These are phyloP conservation scores for Macrosiphum euphorbiae DNA, from an alignment of 2,888 invertebrate species.

Conservation along the genomic window DNA sequence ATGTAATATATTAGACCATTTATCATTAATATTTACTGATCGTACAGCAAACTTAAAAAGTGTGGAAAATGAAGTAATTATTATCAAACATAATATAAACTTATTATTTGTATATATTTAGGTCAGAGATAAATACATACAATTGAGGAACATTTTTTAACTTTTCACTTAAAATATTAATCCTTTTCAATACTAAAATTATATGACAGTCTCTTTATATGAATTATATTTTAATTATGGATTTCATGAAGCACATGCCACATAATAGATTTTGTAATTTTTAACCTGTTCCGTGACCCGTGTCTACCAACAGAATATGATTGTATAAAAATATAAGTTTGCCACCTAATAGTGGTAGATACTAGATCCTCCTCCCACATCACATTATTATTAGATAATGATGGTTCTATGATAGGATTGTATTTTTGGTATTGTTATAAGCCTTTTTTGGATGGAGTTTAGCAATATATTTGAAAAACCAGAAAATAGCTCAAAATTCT, in stretches of 20 bases:
- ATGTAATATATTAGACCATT: conserved; percentile 63
- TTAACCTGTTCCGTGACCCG: not conserved
- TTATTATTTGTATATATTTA: not conserved
- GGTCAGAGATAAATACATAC: not conserved
- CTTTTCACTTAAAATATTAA: not conserved
- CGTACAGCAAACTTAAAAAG: conserved; percentile 87
- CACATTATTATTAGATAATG: not conserved
- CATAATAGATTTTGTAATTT: not conserved
- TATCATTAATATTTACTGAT: conserved; percentile 84
- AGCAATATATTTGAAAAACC: not conserved
- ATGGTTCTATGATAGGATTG: not conserved
- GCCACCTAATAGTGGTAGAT: not conserved
- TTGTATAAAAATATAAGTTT: not conserved
- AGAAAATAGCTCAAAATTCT: not conserved
- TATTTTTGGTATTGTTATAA: not conserved
- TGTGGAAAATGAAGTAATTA: conserved; percentile 74
- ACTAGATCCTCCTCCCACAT: not conserved
- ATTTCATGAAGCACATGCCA: not conserved
- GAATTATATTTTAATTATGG: not conserved
- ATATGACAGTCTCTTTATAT: too few relatives aligned
- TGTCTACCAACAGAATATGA: not conserved
- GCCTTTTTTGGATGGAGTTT: not conserved
- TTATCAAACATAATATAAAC: not conserved
- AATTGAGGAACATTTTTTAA: not conserved
- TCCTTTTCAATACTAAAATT: too few relatives aligned